Evolutionary conservation across 2,797 vertebrate species (phyloP).

Genomic region (Rhinatrema bivittatum): DNA sequence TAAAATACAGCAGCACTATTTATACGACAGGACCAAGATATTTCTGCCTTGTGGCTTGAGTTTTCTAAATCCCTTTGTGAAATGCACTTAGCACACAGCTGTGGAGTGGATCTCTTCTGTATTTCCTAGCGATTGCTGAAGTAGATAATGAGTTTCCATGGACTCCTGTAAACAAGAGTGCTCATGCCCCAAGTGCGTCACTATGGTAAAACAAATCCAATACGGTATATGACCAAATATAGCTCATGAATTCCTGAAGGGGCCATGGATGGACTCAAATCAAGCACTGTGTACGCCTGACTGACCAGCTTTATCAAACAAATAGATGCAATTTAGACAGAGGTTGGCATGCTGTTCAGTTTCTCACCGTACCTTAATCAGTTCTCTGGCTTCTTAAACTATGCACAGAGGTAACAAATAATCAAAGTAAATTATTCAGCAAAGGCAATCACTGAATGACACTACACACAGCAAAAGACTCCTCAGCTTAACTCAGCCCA

Average conservation of each 20-base stretch:
- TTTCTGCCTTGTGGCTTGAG: too few relatives aligned
- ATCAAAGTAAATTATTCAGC: constrained; percentile 11
- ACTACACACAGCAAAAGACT: constrained; percentile 11
- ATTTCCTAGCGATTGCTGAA: too few relatives aligned
- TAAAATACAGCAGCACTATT: too few relatives aligned
- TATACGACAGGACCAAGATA: too few relatives aligned
- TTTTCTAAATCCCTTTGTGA: too few relatives aligned
- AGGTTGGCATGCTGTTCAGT: constrained; percentile 6
- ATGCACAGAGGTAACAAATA: constrained; percentile 13
- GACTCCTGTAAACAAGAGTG: constrained; percentile 12
- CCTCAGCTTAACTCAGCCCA: constrained; percentile 11
- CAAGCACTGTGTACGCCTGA: background rate
- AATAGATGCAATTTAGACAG: constrained; percentile 2
- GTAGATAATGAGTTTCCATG: constrained; percentile 7
- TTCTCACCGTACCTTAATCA: constrained; percentile 1
- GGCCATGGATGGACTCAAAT: fast-evolving
- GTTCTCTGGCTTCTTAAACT: constrained; percentile 10
- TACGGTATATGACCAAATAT: constrained; percentile 7
- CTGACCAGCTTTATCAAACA: constrained; percentile 8
- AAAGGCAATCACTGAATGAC: constrained; percentile 12
- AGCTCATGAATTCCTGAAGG: background rate
- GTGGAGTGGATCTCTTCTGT: too few relatives aligned
- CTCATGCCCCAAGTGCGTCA: constrained; percentile 10
- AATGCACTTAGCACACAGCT: too few relatives aligned
- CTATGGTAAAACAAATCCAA: constrained; percentile 28